Percentiles rank a stretch among this genome's conserved stretches.
Conservation (phyloP, 1,140 invertebrate genomes). For the Ceratina calcarata region DNA sequence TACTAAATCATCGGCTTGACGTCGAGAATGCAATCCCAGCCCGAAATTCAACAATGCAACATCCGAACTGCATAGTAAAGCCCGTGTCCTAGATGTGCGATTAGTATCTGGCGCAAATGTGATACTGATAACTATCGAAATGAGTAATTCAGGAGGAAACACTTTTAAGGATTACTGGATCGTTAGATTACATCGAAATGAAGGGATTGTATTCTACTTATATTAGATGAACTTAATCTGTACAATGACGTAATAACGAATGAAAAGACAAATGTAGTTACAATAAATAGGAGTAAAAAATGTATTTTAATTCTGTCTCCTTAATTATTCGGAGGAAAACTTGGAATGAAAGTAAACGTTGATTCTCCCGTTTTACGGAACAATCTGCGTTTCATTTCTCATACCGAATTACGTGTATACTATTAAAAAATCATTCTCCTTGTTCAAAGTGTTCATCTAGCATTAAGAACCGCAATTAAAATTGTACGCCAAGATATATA, state of each 20-base stretch:
- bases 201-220: too few relatives aligned
- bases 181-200: too few relatives aligned
- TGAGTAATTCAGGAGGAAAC: constrained; percentile 17
- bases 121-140: constrained; percentile 56
- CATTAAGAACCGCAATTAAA: constrained; percentile 65
- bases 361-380: neutral
- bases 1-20: too few relatives aligned
- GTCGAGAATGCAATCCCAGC: neutral
- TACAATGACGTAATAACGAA: too few relatives aligned
- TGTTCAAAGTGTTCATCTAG: constrained; percentile 1
- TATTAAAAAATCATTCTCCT: neutral
- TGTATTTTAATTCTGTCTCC: too few relatives aligned
- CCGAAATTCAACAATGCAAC: neutral
- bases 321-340: neutral
- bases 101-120: constrained; percentile 24
- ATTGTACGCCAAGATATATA: constrained; percentile 63
- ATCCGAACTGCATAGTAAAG: constrained; percentile 28
- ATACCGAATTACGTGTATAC: neutral
- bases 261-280: too few relatives aligned
- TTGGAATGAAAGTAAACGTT: neutral
- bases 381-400: neutral
- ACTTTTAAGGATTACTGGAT: constrained; percentile 54
- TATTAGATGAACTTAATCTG: too few relatives aligned
- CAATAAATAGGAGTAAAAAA: too few relatives aligned
- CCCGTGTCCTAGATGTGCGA: constrained; percentile 52